Conservation (phyloP, 2,113 vertebrate genomes). For the Asarcornis scutulata region DNA sequence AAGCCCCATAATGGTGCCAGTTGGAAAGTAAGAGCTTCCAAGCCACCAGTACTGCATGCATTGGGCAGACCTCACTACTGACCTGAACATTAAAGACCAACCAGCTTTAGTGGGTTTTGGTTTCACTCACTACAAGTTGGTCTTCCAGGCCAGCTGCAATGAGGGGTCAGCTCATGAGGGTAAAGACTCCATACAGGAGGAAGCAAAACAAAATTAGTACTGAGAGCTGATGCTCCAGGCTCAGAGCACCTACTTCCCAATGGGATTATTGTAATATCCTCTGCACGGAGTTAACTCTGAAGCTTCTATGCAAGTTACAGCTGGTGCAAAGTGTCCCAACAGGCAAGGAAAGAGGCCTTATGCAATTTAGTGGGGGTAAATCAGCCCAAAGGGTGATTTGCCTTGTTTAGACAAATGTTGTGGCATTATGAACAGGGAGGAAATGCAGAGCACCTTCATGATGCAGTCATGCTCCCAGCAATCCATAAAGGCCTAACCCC, state of each 20-base stretch:
- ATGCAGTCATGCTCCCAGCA: background rate
- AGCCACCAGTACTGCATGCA: background rate
- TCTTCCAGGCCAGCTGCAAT: background rate
- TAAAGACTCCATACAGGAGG: background rate
- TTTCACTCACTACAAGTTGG: background rate
- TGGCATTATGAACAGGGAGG: background rate
- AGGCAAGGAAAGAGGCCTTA: background rate
- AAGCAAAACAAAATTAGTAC: background rate
- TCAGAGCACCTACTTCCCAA: background rate
- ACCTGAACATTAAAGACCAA: background rate
- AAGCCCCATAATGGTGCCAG: fast-evolving
- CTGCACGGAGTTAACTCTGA: background rate
- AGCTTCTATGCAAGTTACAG: background rate
- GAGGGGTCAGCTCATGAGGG: background rate
- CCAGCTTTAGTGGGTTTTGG: background rate
- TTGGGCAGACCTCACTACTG: background rate
- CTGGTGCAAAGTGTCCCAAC: background rate
- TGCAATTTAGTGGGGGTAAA: background rate
- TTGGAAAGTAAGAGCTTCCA: background rate
- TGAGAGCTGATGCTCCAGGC: background rate
- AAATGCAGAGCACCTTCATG: background rate
- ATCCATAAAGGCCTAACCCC: background rate
- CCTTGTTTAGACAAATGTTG: background rate
- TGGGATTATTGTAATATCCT: background rate
- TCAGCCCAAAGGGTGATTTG: background rate